A percentile compares a stretch with the other conserved stretches of the same genome.
These are phyloP conservation scores for Odontamblyopus lacepedii DNA, from an alignment of 2,797 vertebrate genomes.

Conservation along the genomic window DNA sequence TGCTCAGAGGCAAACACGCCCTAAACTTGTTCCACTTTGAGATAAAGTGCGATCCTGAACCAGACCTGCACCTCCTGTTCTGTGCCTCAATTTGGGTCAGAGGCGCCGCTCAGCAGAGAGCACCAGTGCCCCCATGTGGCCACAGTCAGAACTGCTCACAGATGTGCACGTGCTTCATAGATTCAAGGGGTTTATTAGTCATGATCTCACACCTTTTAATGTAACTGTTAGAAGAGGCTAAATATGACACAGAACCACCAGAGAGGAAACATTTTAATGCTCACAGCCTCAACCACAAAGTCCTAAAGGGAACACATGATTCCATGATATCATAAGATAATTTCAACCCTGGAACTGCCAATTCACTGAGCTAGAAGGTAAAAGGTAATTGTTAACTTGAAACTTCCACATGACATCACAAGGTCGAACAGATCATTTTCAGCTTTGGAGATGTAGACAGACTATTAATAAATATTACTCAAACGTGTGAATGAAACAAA, in stretches of 20 bases:
- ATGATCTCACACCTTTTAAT: too few species aligned
- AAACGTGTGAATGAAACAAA: too few species aligned
- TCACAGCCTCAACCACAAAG: not conserved
- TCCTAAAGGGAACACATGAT: not conserved
- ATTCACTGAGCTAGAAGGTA: too few species aligned
- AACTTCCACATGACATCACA: too few species aligned
- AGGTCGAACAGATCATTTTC: too few species aligned
- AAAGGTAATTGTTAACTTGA: too few species aligned
- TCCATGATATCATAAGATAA: too few species aligned
- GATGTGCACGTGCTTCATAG: not conserved
- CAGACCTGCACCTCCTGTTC: conserved; percentile 19
- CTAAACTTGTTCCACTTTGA: conserved; percentile 56
- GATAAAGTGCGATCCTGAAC: conserved; percentile 31
- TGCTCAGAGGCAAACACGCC: not conserved
- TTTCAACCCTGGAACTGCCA: too few species aligned
- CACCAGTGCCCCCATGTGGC: conserved; percentile 83
- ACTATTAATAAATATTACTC: too few species aligned
- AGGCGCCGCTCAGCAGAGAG: conserved; percentile 31
- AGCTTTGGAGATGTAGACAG: too few species aligned
- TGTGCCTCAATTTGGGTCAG: conserved; percentile 22
- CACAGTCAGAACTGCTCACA: not conserved
- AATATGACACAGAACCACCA: not conserved
- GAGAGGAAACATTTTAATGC: too few species aligned
- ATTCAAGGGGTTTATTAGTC: not conserved
- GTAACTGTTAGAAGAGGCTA: not conserved